These are phyloP conservation scores for Centropristis striata DNA, from an alignment of 2,113 vertebrate genomes.

Conservation along the genomic window DNA sequence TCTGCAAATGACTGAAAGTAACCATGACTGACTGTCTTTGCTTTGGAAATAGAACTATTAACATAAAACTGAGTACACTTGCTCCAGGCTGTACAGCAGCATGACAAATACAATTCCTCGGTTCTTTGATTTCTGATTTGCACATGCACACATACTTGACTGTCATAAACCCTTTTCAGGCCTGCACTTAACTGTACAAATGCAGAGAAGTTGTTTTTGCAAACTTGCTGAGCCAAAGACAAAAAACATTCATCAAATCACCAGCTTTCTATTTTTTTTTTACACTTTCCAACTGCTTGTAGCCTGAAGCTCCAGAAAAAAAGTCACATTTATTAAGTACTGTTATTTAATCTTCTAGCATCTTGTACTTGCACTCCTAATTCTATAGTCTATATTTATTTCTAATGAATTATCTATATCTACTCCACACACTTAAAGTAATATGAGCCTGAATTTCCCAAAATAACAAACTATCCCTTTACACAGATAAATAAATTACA, in stretches of 20 bases:
- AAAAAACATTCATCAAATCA: not conserved
- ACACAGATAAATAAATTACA: not conserved
- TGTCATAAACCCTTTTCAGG: slow-evolving; percentile 41
- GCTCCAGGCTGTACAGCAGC: slow-evolving; percentile 45
- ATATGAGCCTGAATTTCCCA: no score
- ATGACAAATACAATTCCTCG: slow-evolving; percentile 43
- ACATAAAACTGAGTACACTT: slow-evolving; percentile 25
- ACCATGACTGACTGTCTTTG: slow-evolving; percentile 32
- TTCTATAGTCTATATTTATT: not conserved
- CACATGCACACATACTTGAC: slow-evolving; percentile 31
- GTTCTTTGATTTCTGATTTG: slow-evolving; percentile 50
- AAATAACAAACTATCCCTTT: not conserved
- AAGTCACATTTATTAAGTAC: not conserved
- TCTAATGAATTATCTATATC: no score
- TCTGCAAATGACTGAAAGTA: slow-evolving; percentile 40
- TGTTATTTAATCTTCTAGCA: not conserved
- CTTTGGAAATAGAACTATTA: slow-evolving; percentile 41
- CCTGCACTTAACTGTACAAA: slow-evolving; percentile 8
- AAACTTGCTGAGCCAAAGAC: slow-evolving; percentile 18
- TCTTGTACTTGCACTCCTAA: not conserved
- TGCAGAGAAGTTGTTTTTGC: not conserved
- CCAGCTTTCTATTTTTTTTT: not conserved
- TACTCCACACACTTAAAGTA: no score
- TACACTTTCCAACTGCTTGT: not conserved
- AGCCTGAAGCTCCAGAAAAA: not conserved